These are phyloP conservation scores for Masnerella sp. DNA, from an alignment of 2,888 invertebrate species.

Conservation along the genomic window DNA sequence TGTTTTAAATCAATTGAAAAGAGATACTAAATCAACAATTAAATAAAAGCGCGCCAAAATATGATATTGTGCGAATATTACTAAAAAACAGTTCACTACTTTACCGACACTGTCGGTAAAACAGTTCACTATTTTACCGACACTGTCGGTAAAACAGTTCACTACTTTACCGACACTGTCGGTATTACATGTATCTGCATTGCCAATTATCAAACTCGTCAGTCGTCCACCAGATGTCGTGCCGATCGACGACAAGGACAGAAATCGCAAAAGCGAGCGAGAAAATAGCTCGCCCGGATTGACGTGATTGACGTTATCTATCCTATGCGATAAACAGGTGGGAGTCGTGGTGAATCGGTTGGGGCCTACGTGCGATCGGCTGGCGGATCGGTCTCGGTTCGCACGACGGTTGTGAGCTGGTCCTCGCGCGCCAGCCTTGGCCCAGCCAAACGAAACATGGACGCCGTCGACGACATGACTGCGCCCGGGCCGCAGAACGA, in stretches of 20 bases:
- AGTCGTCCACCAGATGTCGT: background rate
- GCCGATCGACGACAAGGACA: background rate
- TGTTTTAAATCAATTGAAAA: too few relatives aligned
- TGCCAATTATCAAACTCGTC: too few relatives aligned
- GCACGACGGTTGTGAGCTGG: background rate
- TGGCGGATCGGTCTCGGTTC: background rate
- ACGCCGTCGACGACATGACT: conserved; percentile 73
- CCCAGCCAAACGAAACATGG: conserved; percentile 73
- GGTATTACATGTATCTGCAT: too few relatives aligned
- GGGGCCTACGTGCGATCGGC: background rate
- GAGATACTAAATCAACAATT: too few relatives aligned
- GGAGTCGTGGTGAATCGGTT: conserved; percentile 8
- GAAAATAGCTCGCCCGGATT: conserved; percentile 6
- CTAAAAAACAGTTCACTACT: too few relatives aligned
- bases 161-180: too few relatives aligned
- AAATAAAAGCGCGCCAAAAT: too few relatives aligned
- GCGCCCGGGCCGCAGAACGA: conserved; percentile 68
- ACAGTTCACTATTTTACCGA: too few relatives aligned
- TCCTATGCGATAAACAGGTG: conserved; percentile 36
- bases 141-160: too few relatives aligned
- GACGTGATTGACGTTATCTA: conserved; percentile 34
- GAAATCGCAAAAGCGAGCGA: background rate
- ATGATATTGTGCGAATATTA: too few relatives aligned
- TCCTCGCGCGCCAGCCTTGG: background rate
- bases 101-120: too few relatives aligned